Evolutionary conservation across 2,113 vertebrate species (phyloP), one percentile per base, ranked within the genome.

Genomic region (Amazona guildingii): DNA sequence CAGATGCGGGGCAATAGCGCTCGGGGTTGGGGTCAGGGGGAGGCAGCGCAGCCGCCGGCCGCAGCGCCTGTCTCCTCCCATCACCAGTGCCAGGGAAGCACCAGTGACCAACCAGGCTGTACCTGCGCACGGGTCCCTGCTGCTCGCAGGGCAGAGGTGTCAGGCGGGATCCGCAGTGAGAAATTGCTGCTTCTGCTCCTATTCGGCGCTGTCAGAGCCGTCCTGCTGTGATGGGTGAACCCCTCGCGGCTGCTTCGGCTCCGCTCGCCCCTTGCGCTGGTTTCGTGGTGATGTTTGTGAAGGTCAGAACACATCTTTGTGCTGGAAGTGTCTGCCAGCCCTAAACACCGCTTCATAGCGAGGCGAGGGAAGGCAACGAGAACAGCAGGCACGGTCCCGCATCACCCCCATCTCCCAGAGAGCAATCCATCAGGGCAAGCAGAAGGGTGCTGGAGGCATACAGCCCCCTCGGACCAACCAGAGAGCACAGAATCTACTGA

Each of bases 1-100:
- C 98, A 98, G 98, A 98, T 97, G 97, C 98, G 51, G 98, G 97
- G 97, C 97, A 97, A 80, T 44, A 92, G 96, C 92, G 23, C 63
- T 78, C 8, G 12, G 97, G 93, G 80, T 93, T 92, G 97, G 98
- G 98, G 98, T 98, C 98, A 97, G 80, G 61, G 61, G 37, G 78
- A 94, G 92, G 91, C 27, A 55, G 79, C 96, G 94, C 94, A n/a
- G n/a, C 44, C 17, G 0, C 49, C 6, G 93, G 95, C 94, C 88
- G 6, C 57, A 59, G 64, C 41, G 24, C 39, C 95, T 91, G 84
- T 88, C 77, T 41, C 15, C 92, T 88, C 94, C 95, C 70, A 96
- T 96, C 96, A 84, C 94, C 80, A 14, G 80, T 86, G 96, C 86
- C 97, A 96, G 44, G 44, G 29, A 68, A 55, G 78, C 54, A 29